phyloP scores from a whole-genome alignment of 2,888 invertebrate species.

The Hetaerina titia region DNA sequence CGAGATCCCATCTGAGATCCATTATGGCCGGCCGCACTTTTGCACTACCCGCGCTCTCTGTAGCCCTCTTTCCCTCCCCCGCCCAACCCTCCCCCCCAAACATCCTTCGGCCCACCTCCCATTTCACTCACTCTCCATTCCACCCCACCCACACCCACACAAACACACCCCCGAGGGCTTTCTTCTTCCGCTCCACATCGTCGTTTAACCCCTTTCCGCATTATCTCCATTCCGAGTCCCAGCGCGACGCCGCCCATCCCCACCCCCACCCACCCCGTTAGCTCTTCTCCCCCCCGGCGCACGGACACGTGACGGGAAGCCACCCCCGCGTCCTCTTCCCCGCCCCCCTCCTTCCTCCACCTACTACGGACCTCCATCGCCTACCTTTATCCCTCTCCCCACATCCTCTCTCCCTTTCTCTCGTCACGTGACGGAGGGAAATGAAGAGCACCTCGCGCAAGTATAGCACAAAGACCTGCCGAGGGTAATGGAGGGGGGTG shows the following conservation, averaged over 20 bases:
- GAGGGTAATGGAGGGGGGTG: not conserved
- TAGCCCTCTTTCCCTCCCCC: too few relatives aligned
- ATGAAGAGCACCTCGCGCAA: not conserved
- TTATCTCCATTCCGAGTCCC: not conserved
- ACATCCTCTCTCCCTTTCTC: too few relatives aligned
- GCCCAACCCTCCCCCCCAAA: too few relatives aligned
- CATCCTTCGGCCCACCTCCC: too few relatives aligned
- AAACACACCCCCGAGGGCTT: not conserved
- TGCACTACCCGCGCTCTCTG: not conserved
- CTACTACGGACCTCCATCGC: too few relatives aligned
- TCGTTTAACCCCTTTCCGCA: not conserved
- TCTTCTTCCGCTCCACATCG: not conserved
- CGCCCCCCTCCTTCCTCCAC: too few relatives aligned
- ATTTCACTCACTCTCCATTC: too few relatives aligned
- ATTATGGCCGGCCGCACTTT: not conserved
- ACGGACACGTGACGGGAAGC: too few relatives aligned
- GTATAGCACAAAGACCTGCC: not conserved
- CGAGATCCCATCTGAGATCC: constrained; percentile 27
- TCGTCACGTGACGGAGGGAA: not conserved
- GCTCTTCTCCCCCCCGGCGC: too few relatives aligned
- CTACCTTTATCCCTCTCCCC: not conserved
- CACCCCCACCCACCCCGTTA: too few relatives aligned
- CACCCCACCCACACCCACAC: not conserved
- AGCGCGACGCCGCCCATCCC: too few relatives aligned
- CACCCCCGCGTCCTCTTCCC: too few relatives aligned